Percentiles rank a stretch among this genome's conserved stretches.
Conservation (phyloP, 2,113 vertebrate genomes). For the Tachysurus vachellii region DNA sequence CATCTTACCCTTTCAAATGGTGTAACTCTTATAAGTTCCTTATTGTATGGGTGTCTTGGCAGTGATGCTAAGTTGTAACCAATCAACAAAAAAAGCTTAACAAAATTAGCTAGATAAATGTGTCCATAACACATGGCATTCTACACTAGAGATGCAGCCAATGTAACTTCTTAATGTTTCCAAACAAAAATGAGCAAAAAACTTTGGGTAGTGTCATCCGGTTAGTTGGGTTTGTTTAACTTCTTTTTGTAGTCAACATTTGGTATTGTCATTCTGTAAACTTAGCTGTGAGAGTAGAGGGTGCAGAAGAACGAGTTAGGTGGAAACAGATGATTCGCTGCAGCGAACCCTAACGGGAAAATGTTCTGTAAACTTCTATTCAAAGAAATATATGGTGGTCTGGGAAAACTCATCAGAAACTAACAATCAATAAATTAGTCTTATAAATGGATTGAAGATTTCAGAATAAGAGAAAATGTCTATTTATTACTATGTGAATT, state of each 20-base stretch:
- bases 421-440: neutral
- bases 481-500: neutral
- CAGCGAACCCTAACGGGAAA: no score
- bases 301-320: no score
- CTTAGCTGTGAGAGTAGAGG: neutral
- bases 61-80: neutral
- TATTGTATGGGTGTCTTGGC: neutral
- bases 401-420: neutral
- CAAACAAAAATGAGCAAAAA: neutral
- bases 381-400: no score
- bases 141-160: slow-evolving; percentile 12
- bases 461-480: neutral
- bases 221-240: neutral
- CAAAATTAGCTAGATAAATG: neutral
- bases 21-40: neutral
- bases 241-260: neutral
- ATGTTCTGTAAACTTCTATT: no score
- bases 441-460: neutral
- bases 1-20: neutral
- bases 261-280: neutral
- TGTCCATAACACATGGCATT: neutral
- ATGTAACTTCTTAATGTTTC: neutral
- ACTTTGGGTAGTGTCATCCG: neutral
- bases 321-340: no score
- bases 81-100: neutral